Evolutionary conservation across 1,140 invertebrate genomes (phyloP).

Genomic region (Drosophila paulistorum): DNA sequence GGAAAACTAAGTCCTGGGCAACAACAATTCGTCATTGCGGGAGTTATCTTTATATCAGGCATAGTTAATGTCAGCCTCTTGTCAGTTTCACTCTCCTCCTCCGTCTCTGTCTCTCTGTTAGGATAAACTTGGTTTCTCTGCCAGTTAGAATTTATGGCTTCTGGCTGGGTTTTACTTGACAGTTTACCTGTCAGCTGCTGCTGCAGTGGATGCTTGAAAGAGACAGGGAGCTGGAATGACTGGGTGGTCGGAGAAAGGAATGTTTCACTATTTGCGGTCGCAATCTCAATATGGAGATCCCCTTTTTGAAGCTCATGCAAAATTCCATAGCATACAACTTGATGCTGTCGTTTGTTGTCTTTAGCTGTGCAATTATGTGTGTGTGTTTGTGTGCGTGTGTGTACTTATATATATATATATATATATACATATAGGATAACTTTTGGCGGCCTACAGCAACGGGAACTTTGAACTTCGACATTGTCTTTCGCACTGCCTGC

Average conservation of each 20-base stretch:
- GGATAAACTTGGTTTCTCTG: constrained; percentile 46
- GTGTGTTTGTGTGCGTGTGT: neutral
- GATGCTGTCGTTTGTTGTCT: constrained; percentile 26
- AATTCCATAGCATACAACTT: constrained; percentile 67
- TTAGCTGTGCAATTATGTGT: constrained; percentile 12
- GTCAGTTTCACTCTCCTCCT: constrained; percentile 48
- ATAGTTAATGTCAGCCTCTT: constrained; percentile 65
- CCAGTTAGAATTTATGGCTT: constrained; percentile 68
- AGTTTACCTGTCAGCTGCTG: constrained; percentile 61
- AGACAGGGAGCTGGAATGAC: neutral
- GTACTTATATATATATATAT: constrained; percentile 41
- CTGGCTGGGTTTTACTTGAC: constrained; percentile 61
- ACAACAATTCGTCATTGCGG: constrained; percentile 8
- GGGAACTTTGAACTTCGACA: constrained; percentile 76
- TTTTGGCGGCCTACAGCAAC: constrained; percentile 68
- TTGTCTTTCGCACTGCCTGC: constrained; percentile 38
- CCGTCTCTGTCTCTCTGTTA: neutral
- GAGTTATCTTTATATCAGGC: constrained; percentile 61
- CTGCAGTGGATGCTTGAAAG: constrained; percentile 11
- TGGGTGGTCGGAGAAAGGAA: constrained; percentile 6
- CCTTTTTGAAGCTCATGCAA: constrained; percentile 67
- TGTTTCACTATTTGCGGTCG: constrained; percentile 68
- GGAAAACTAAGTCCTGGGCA: neutral
- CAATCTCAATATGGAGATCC: constrained; percentile 13
- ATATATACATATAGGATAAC: constrained; percentile 63